Evolutionary conservation across 2,888 invertebrate species (phyloP), one percentile per base, ranked within the genome.

Genomic region (Scelioninae gen. 2): DNA sequence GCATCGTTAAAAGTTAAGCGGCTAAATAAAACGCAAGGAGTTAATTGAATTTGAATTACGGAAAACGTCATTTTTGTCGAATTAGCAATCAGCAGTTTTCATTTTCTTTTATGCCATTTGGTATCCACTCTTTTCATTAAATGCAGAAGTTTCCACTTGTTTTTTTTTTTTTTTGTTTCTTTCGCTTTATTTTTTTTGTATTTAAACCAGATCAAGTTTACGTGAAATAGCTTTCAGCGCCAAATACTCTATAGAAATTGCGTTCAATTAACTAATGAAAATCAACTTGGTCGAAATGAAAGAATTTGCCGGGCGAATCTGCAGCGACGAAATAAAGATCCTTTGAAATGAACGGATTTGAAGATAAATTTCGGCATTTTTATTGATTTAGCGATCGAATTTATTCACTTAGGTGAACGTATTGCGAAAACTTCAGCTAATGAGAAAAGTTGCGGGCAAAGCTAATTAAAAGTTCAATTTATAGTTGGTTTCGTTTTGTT

Each of bases 381-480:
- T 45, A 35, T 58, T 28, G 41, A 58, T 52, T 52, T 28, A 16
- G 37, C 25, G 15, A 28, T 28, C 13, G 33, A 48, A 46, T 53
- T 61, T 53, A n/a, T 55, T 45, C 13, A 37, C 55, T 60, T 53
- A 28, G 33, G 15, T 2, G 19, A 45, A 60, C 31, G 15, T 18
- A 25, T 69, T 5, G 31, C 22, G 28, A 22, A 35, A 41, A 70
- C 22, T 46, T 71, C 39, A 18, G 37, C 37, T 71, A 70, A 70
- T 70, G 57, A 64, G 64, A 57, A 71, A 71, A 71, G 50, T 71
- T 71, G 22, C 55, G 13, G 19, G 57, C 57, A 37, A 52, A 71
- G 50, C 58, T 71, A 71, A 71, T 71, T 71, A 71, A 71, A 71
- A 52, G 57, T 57, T 22, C 33, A 33, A 41, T 63, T 70, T 53